These are phyloP conservation scores for Hydroisotoma schaefferi DNA, from an alignment of 2,888 invertebrate species.

Conservation along the genomic window DNA sequence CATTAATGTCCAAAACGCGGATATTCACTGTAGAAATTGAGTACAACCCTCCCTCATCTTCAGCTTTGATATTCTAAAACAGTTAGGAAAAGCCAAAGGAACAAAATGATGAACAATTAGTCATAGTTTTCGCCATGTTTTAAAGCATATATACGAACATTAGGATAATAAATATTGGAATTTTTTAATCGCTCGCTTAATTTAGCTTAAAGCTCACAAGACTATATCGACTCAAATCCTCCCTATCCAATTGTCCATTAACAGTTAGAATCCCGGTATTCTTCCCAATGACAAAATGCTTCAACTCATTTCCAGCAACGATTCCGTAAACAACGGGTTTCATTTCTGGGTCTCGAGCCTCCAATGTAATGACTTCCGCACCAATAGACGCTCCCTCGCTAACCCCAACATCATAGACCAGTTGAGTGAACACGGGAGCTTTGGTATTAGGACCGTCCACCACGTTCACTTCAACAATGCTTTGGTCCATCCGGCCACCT, in stretches of 20 bases:
- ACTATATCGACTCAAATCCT: conserved; percentile 83
- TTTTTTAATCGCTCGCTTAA: neutral
- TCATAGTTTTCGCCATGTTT: neutral
- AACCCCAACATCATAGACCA: conserved; percentile 81
- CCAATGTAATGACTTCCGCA: conserved; percentile 49
- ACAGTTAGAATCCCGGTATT: conserved; percentile 85
- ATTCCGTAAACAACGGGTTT: conserved; percentile 78
- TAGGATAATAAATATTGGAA: neutral
- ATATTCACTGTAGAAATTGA: conserved; percentile 82
- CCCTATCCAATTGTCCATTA: conserved; percentile 77
- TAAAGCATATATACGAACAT: neutral
- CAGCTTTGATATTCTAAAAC: conserved; percentile 78
- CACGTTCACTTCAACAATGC: conserved; percentile 78
- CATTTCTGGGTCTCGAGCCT: conserved; percentile 48
- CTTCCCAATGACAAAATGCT: conserved; percentile 79
- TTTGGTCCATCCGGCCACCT: conserved; percentile 75
- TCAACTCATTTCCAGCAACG: conserved; percentile 80
- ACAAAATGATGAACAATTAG: neutral
- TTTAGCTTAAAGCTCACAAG: conserved; percentile 62
- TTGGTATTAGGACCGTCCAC: conserved; percentile 77
- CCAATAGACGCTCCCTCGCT: conserved; percentile 80
- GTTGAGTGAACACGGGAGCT: conserved; percentile 74
- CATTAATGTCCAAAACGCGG: conserved; percentile 85
- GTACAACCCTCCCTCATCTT: conserved; percentile 76
- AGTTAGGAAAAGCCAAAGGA: conserved; percentile 3